Base-by-base conservation (phyloP, 2,888 invertebrate genomes). In the Nebria salina region DNA sequence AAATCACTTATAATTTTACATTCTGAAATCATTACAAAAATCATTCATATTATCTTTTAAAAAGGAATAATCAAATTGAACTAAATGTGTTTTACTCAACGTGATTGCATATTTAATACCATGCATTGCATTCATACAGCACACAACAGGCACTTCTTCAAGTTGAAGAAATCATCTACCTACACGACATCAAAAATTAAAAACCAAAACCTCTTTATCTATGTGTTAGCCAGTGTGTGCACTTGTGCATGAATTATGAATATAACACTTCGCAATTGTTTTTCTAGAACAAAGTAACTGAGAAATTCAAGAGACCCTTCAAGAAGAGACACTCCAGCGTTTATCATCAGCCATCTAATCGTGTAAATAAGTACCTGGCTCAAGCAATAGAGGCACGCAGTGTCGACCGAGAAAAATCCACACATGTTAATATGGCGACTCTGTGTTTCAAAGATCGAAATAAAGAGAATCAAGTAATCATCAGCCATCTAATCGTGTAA, bases 321-420 rank as follows among this genome's bases (percentile, higher is more conserved):
- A 95, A 96, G 89, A 96, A 96, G 90, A 93, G 96, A 85, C 95
- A 95, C 89, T 95, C 95, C 84, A 94, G 95, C 87, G 94, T 95
- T 83, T 95, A 95, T 89, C 95, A 96, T 90, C 96, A 96, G 89
- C 96, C 96, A 64, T 95, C 95, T 65, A 97, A 97, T 90, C 93
- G 97, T 84, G 97, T 97, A 82, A 97, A 97, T 91, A 97, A 96
- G 88, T 97, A 95, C 90, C 91, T 97, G 86, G 95, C 96, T 82
- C 96, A 97, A 89, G 97, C 97, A 43, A 96, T 97, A 85, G 96
- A 96, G 88, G 97, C 97, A 54, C 92, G 97, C 83, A 96, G 96
- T 86, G 96, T 97, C 82, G 96, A 97, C 87, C 92, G 96, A 82
- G 97, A 97, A 89, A 97, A 97, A 89, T 94, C 95, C 26, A 95